Percentiles rank a stretch among this genome's conserved stretches.
phyloP scores from a whole-genome alignment of 1,140 invertebrate genomes.

The Microplitis demolitor region DNA sequence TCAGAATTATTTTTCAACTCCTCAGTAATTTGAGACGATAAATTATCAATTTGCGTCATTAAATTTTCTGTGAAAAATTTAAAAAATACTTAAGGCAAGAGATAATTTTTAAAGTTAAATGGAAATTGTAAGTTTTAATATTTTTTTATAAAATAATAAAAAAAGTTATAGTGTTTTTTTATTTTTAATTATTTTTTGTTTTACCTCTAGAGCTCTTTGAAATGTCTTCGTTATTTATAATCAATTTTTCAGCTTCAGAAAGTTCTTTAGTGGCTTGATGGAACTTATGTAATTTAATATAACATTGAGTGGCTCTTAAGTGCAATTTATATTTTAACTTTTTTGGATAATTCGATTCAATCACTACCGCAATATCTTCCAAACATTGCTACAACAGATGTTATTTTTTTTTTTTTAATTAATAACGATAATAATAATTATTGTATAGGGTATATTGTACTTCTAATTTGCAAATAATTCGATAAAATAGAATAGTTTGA shows the following conservation, averaged over 20 bases:
- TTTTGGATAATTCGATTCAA: constrained; percentile 49
- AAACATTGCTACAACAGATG: constrained; percentile 48
- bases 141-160: not conserved
- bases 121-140: not conserved
- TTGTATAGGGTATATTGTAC: too few relatives aligned
- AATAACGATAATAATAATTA: not conserved
- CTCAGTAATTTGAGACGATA: too few relatives aligned
- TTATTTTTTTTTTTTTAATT: constrained; percentile 10
- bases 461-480: too few relatives aligned
- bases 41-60: too few relatives aligned
- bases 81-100: not conserved
- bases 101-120: not conserved
- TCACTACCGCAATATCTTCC: constrained; percentile 53
- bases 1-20: too few relatives aligned
- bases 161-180: not conserved
- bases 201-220: constrained; percentile 43
- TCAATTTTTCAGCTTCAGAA: constrained; percentile 33
- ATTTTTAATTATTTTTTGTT: too few relatives aligned
- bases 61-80: not conserved
- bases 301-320: constrained; percentile 49
- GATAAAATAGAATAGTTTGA: too few relatives aligned
- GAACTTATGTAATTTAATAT: constrained; percentile 43
- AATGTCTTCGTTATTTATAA: constrained; percentile 34
- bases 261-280: constrained; percentile 42
- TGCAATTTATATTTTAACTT: constrained; percentile 54